Evolutionary conservation across 92 coral and sea anemone species (phyloP).

Genomic region (Parazoanthus darwini): DNA sequence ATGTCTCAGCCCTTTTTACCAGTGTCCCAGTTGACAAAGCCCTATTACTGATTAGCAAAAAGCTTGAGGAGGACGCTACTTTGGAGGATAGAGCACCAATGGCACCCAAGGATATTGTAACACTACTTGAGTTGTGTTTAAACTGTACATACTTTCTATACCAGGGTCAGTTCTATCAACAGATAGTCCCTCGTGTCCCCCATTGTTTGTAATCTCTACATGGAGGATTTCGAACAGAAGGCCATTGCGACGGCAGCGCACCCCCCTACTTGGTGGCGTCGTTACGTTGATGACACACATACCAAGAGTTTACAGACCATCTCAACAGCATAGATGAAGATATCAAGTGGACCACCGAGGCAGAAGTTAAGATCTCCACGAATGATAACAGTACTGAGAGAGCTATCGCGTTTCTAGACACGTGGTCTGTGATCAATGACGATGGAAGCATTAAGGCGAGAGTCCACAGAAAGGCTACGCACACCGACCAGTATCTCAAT

Average conservation of each 20-base stretch:
- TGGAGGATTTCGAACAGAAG: neutral
- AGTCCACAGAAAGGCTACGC: slow-evolving; percentile 12
- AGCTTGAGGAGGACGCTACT: no score
- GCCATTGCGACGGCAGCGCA: slow-evolving; percentile 47
- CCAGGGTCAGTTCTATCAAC: neutral
- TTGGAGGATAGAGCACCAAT: no score
- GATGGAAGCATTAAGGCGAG: slow-evolving; percentile 24
- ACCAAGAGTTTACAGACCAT: slow-evolving; percentile 46
- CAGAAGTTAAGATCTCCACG: slow-evolving; percentile 37
- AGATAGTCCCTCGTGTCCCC: no score
- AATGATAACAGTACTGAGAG: slow-evolving; percentile 7
- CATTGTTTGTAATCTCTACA: no score
- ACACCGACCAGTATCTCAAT: slow-evolving; percentile 37
- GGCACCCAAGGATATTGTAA: no score
- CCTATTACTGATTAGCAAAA: no score
- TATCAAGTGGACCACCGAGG: slow-evolving; percentile 34
- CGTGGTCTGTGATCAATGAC: slow-evolving; percentile 34
- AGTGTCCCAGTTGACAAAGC: no score
- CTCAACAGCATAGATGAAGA: slow-evolving; percentile 46
- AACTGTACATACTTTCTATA: slow-evolving; percentile 2
- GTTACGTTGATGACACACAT: slow-evolving; percentile 41
- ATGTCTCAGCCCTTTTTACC: no score
- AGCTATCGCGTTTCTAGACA: slow-evolving; percentile 18
- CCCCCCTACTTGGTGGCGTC: slow-evolving; percentile 35
- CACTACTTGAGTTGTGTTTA: neutral